Evolutionary conservation across 2,888 invertebrate species (phyloP).

Genomic region (Horisme vitalbata): DNA sequence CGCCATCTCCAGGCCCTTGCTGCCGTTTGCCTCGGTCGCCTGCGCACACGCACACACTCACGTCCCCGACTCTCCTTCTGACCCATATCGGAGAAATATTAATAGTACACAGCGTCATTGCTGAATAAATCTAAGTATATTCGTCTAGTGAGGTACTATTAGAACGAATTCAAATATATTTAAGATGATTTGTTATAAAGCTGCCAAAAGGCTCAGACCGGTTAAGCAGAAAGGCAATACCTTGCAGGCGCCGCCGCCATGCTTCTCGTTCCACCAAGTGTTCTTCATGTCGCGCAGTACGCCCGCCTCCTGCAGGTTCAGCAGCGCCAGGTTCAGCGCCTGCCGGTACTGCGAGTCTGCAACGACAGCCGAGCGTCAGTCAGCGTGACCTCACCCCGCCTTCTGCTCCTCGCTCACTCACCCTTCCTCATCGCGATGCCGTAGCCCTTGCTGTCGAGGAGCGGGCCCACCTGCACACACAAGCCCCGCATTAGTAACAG

Average conservation of each 20-base stretch:
- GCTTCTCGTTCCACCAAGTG: conserved; percentile 95
- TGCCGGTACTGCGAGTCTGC: conserved; percentile 89
- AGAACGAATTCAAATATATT: too few species aligned
- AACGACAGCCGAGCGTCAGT: not conserved
- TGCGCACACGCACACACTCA: too few species aligned
- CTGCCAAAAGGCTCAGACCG: too few species aligned
- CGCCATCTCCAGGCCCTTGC: conserved; percentile 80
- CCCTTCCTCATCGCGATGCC: conserved; percentile 93
- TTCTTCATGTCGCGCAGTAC: conserved; percentile 89
- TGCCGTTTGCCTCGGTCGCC: conserved; percentile 57
- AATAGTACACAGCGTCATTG: too few species aligned
- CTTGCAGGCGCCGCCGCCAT: conserved; percentile 88
- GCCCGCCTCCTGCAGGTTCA: conserved; percentile 93
- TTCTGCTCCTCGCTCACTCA: conserved; percentile 50
- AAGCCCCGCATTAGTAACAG: not conserved
- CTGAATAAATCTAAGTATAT: too few species aligned
- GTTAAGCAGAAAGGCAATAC: conserved; percentile 60
- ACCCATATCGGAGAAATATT: too few species aligned
- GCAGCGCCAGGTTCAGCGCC: conserved; percentile 89
- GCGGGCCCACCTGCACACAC: conserved; percentile 83
- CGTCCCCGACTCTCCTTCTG: too few species aligned
- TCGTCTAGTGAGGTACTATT: too few species aligned
- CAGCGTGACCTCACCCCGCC: not conserved
- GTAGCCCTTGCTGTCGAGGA: conserved; percentile 92
- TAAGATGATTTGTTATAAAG: too few species aligned